Base-by-base conservation (phyloP, 1,140 invertebrate species). In the Micrasema longulum region DNA sequence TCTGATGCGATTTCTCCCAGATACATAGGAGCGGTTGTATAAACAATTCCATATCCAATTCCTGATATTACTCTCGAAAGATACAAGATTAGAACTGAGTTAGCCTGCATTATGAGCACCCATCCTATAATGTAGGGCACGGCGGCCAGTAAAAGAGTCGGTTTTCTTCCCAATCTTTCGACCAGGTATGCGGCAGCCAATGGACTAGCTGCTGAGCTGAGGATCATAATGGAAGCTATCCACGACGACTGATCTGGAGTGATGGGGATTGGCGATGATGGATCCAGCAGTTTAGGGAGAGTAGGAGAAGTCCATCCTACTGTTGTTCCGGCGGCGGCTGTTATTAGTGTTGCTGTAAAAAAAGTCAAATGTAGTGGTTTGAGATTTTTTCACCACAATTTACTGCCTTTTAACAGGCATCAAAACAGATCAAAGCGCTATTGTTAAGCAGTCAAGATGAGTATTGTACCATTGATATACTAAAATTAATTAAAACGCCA, bases 1-100 rank as follows among this genome's bases (percentile, higher is more conserved):
- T 88, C 81, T 48, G 91, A 87, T 35, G 91, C 85, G 36, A 93
- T 87, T 83, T 92, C 89, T 53, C 88, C 87, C 26, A 92, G 80
- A 77, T 89, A 91, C 78, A 91, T 87, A 0, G 90, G 89, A 12
- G 89, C 88, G 7, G 85, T 84, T 9, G 89, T 88, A 68, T 89
- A 91, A 1, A 89, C 84, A 38, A 89, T 88, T 9, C 90, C 90
- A 68, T 93, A 87, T 0, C 91, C 88, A 1, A 94, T 79, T 26
- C 91, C 92, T 5, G 87, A 83, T 68, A 89, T 81, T 45, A 86
- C 76, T 18, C 87, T 80, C 0, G 83, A 83, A 2, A 85, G 76
- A 76, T 90, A 90, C 5, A 90, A 82, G 16, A 83, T 82, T 0
- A 76, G 53, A 0, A 88, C 82, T 3, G 84, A 84, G 48, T 79